Evolutionary conservation across 2,113 vertebrate species (phyloP), one percentile per base, ranked within the genome.

Genomic region (Psilopogon haemacephalus): DNA sequence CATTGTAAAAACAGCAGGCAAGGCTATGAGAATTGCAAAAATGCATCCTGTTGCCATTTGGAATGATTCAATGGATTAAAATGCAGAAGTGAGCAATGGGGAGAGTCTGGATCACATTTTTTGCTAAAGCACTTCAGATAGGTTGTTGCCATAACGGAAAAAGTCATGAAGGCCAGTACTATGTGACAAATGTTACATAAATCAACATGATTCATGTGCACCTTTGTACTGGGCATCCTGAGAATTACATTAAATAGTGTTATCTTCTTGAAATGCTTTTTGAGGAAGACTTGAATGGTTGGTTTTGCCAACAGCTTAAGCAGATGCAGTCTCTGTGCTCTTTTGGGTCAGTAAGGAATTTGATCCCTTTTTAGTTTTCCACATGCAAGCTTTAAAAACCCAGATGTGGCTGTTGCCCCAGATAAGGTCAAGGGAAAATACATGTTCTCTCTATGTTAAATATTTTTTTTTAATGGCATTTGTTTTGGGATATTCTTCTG

Each of bases 351-450:
- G 23, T 4, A 52, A 59, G 63, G 90, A 93, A 82, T 93, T 92
- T 3, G 8, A 71, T 69, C 8, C 16, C 6, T 35, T 78, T 80
- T 65, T 42, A 48, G n/a, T 82, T 92, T 89, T 94, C 90, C 50
- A 46, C n/a, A 72, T 30, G 15, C 32, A 78, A 54, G 14, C 33
- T 87, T 78, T 65, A 84, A 93, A 81, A 89, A 19, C 20, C 40
- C 63, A 95, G 56, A 40, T 93, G 78, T 73, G 79, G 33, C 72
- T 64, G 38, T 56, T 73, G 56, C 48, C 78, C 55, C 67, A 84
- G 33, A 85, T 15, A 85, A 89, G 84, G 55, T 82, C 86, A 94
- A 93, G 77, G 50, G 74, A 93, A 95, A 95, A 92, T 46, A 52
- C 8, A n/a, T 13, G 37, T 80, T 80, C 69, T 80, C 13, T n/a